Base-by-base conservation (phyloP, 2,888 invertebrate species). In the Drosophila meridiana region DNA sequence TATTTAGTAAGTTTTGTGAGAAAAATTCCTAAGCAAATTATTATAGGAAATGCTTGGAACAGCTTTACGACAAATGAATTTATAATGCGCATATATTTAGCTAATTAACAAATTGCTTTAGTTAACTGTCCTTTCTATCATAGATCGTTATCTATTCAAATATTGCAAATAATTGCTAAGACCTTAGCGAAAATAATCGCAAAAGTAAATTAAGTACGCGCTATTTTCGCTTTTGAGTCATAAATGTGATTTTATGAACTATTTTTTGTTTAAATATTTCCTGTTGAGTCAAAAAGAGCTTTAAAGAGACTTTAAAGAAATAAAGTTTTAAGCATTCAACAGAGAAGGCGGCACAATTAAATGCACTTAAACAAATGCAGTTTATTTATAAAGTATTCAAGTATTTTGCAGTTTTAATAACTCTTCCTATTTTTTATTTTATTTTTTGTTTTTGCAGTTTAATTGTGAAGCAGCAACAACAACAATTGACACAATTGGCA, bases 401-500 rank as follows among this genome's bases (percentile, higher is more conserved):
- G 43, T 38, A 36, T 58, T 36, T 58, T 34, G 34, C 20, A 45
- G 58, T 58, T 58, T 57, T 78, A 55, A 59, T 64, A 73, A 66
- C 75, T 64, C 20, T 48, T 59, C 52, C 30, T 62, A 26, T 60
- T 40, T 38, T 26, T 59, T 56, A 40, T 36, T 13, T 62, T 30
- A 9, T 66, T 63, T 28, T 9, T 67, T 78, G n/a, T n/a, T 11
- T 62, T 82, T 87, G 72, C 88, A 86, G 85, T 78, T 80, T 82
- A 87, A 87, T 89, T 87, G 85, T 87, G n/a, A 42, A 42, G 36
- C 52, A 34, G 71, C 83, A 85, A 73, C 78, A 85, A 72, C 52
- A 86, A 70, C 87, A 89, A 87, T 87, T 87, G 87, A 53, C 61
- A 81, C 72, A 73, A 66, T 73, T 82, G 66, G 69, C 73, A 38